Base-by-base conservation (phyloP, 2,888 invertebrate species). In the Cremastinae sp. region DNA sequence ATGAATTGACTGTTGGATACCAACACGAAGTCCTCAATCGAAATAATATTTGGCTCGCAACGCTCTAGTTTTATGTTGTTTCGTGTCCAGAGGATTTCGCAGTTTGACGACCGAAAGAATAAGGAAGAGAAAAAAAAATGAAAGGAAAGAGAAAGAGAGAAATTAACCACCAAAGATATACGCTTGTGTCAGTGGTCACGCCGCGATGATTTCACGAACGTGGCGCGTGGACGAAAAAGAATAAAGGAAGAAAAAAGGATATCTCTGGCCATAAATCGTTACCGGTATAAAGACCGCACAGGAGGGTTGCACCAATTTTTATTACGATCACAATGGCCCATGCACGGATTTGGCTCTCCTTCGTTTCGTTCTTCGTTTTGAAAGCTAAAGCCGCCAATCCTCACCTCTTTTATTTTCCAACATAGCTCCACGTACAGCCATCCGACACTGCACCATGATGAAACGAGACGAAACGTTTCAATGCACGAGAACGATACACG, bases 271-370 rank as follows among this genome's bases (percentile, higher is more conserved):
- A 28, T 28, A 56, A 62, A 58, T 66, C 51, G 70, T 38, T 28
- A 5, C 28, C 5, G 5, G 28, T 28, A 28, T 28, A 28, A 5
- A 28, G 49, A 68, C 68, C 71, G 72, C 72, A 51, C 68, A 28
- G 12, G 38, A 28, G 68, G 56, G 66, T 75, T 72, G 71, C 75
- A 72, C 71, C 66, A 72, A 75, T 68, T 62, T 68, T 49, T 56
- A 28, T 28, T 3, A 56, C 38, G 58, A 49, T 72, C 58, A 64
- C 68, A 22, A 75, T 72, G 58, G 62, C 66, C 49, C n/a, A n/a
- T 51, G 56, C 66, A n/a, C n/a, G n/a, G 43, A 68, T 72, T 62
- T 59, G 64, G 28, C 53, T 65, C 65, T 12, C n/a, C 62, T 61
- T 28, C 28, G 28, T 28, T 28, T 28, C 28, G 5, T 56, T 72